These are phyloP conservation scores for Pharmacophagus antenor DNA, from an alignment of 2,888 invertebrate species.

Conservation along the genomic window DNA sequence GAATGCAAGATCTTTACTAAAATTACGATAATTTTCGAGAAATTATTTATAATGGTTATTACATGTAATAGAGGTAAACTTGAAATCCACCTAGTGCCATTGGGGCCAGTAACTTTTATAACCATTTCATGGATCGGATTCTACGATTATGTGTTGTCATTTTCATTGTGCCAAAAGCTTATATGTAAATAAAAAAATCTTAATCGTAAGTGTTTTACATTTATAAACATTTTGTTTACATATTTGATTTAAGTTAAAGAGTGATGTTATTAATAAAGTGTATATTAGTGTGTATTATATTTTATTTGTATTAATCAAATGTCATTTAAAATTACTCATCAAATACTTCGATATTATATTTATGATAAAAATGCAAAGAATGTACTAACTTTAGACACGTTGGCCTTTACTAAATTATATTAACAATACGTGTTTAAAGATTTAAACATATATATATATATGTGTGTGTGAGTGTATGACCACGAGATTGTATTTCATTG, in stretches of 20 bases:
- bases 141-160: background rate
- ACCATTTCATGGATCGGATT: background rate
- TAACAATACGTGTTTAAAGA: too few relatives aligned
- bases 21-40: background rate
- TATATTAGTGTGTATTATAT: background rate
- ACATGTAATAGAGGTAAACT: background rate
- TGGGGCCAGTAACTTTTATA: background rate
- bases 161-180: slow-evolving; percentile 4
- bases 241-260: background rate
- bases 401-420: too few relatives aligned
- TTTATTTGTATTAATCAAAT: slow-evolving; percentile 4
- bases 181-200: background rate
- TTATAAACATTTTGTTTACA: background rate
- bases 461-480: too few relatives aligned
- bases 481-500: background rate
- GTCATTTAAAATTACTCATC: background rate
- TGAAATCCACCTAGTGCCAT: background rate
- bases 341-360: background rate
- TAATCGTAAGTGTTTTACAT: background rate
- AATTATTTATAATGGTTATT: background rate
- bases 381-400: too few relatives aligned
- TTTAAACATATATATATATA: too few relatives aligned
- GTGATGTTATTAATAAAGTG: background rate
- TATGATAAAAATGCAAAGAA: background rate
- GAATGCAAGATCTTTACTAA: background rate